Evolutionary conservation across 2,888 invertebrate species (phyloP).

Genomic region (Perdita meconis): DNA sequence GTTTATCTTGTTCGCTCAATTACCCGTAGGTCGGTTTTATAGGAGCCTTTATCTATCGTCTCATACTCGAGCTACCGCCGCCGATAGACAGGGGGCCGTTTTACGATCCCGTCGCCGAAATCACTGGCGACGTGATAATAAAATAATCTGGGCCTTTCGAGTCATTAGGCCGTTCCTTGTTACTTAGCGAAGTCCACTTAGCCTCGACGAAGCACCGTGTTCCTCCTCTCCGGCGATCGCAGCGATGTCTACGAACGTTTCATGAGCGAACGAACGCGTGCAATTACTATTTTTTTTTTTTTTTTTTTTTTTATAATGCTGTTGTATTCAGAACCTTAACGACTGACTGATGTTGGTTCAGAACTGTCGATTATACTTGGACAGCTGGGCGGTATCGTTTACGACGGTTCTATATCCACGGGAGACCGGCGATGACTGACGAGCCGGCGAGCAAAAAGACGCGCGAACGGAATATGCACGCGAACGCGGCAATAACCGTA

Average conservation of each 20-base stretch:
- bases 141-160: conserved; percentile 84
- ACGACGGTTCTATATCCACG: too few species aligned
- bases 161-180: conserved; percentile 83
- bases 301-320: too few species aligned
- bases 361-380: too few species aligned
- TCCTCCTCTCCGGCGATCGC: conserved; percentile 34
- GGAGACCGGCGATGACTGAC: not conserved
- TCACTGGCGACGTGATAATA: conserved; percentile 84
- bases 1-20: conserved; percentile 67
- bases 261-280: conserved; percentile 47
- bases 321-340: not conserved
- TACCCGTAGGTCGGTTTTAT: conserved; percentile 64
- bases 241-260: conserved; percentile 63
- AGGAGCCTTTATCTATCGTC: conserved; percentile 61
- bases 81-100: conserved; percentile 67
- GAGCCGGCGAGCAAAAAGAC: not conserved
- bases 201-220: conserved; percentile 61
- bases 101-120: conserved; percentile 80
- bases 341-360: too few species aligned
- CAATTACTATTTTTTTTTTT: too few species aligned
- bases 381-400: too few species aligned
- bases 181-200: conserved; percentile 82
- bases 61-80: conserved; percentile 45
- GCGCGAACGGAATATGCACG: not conserved
- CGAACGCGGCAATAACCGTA: not conserved